Evolutionary conservation across 2,888 invertebrate genomes (phyloP).

Genomic region (Hydrotaea cyrtoneurina): DNA sequence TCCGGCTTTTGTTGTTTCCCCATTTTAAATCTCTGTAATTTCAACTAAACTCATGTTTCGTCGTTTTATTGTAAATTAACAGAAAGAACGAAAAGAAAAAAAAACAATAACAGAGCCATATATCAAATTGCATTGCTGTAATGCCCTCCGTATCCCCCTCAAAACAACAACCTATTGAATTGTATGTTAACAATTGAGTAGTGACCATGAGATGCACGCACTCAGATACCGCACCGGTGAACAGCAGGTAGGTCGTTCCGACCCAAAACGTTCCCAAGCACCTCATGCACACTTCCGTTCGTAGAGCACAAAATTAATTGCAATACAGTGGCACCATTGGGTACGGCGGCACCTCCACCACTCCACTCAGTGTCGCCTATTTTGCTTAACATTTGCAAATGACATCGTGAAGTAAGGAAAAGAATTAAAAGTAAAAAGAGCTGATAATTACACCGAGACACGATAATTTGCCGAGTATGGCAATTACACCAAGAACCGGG

Average conservation of each 20-base stretch:
- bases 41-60: not conserved
- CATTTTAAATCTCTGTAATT: not conserved
- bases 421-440: constrained; percentile 48
- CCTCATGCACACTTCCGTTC: constrained; percentile 3
- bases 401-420: constrained; percentile 9
- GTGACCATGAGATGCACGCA: constrained; percentile 65
- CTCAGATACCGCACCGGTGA: constrained; percentile 42
- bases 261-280: not conserved
- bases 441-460: constrained; percentile 61
- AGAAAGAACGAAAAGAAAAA: not conserved
- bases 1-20: too few species aligned
- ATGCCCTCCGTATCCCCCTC: too few species aligned
- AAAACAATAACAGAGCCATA: not conserved
- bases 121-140: not conserved
- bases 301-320: constrained; percentile 42
- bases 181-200: constrained; percentile 57
- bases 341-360: too few species aligned
- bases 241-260: constrained; percentile 10
- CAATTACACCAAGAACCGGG: constrained; percentile 26
- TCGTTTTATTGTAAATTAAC: not conserved
- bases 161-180: not conserved
- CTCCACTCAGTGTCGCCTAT: not conserved
- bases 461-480: constrained; percentile 56
- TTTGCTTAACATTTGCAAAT: constrained; percentile 38
- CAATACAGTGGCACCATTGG: constrained; percentile 41